Evolutionary conservation across 2,113 vertebrate species (phyloP).

Genomic region (Oriolus oriolus): DNA sequence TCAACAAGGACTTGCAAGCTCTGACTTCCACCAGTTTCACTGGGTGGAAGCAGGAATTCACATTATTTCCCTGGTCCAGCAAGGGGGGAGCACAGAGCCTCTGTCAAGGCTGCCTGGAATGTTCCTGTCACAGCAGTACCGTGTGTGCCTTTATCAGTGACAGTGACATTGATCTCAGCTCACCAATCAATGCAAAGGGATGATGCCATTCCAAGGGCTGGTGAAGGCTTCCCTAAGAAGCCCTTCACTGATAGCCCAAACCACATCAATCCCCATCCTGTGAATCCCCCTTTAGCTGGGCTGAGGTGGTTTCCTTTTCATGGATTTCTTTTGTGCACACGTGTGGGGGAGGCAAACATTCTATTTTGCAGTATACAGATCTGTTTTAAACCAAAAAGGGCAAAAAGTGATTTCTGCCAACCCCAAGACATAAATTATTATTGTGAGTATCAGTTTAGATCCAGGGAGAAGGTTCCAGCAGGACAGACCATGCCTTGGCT

Average conservation of each 20-base stretch:
- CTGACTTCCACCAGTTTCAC: neutral
- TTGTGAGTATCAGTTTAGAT: neutral
- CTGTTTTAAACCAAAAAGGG: neutral
- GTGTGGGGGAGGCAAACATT: neutral
- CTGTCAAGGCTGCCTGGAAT: neutral
- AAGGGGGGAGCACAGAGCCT: neutral
- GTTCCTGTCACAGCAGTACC: neutral
- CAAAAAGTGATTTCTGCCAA: neutral
- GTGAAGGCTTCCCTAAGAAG: neutral
- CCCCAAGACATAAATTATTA: neutral
- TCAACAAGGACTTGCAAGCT: neutral
- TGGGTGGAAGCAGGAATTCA: neutral
- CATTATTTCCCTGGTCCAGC: neutral
- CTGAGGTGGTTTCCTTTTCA: neutral
- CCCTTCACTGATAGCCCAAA: neutral
- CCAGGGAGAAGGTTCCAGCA: neutral
- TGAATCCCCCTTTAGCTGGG: neutral
- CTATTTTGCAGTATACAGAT: neutral
- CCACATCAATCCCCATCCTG: neutral
- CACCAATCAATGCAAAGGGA: neutral
- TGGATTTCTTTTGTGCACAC: neutral
- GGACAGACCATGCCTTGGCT: neutral
- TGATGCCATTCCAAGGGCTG: neutral
- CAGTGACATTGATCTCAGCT: neutral
- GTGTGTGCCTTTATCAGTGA: neutral